phyloP scores from a whole-genome alignment of 2,113 vertebrate species.

The Argyrosomus japonicus region DNA sequence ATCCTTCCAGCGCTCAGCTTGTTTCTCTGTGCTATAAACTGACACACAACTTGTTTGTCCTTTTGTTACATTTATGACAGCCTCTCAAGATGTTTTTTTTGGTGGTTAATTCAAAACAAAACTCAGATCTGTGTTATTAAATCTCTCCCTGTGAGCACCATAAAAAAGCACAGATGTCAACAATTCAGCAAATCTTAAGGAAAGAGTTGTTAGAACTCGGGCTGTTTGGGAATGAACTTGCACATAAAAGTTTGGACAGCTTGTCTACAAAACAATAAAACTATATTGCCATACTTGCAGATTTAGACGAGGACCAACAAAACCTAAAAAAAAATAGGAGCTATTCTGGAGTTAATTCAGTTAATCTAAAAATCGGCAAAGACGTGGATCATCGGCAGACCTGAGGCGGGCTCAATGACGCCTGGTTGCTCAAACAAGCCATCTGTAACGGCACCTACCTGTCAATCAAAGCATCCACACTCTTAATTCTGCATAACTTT shows the following conservation, averaged over 20 bases:
- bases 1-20: not conserved
- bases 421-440: too few species aligned
- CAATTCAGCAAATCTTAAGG: not conserved
- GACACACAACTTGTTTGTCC: not conserved
- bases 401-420: too few species aligned
- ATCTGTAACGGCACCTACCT: too few species aligned
- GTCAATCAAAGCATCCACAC: too few species aligned
- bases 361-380: too few species aligned
- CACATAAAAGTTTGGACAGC: not conserved
- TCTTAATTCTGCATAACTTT: too few species aligned
- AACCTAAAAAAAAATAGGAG: not conserved
- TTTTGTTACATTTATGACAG: constrained; percentile 20
- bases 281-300: not conserved
- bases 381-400: too few species aligned
- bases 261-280: not conserved
- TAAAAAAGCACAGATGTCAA: constrained; percentile 1
- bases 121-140: constrained; percentile 20
- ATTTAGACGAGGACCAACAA: not conserved
- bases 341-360: not conserved
- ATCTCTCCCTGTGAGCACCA: constrained; percentile 7
- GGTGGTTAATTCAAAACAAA: constrained; percentile 37
- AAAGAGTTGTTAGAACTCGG: not conserved
- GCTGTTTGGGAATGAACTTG: not conserved
- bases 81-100: too few species aligned
- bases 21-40: not conserved